A percentile compares a stretch with the other conserved stretches of the same genome.
Conservation (phyloP, 2,888 invertebrate genomes). For the Trachelus tabidus region DNA sequence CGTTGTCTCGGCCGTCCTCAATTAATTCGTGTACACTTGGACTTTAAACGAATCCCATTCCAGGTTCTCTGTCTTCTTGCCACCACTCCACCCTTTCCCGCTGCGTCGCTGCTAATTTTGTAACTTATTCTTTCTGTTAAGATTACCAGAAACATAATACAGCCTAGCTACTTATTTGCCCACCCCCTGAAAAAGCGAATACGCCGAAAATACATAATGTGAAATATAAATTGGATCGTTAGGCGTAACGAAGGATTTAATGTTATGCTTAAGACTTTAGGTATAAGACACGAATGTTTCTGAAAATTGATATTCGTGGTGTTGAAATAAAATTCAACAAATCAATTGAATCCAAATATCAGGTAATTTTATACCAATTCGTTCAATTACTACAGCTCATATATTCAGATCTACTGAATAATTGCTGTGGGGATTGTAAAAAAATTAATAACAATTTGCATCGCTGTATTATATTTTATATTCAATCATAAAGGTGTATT, state of each 20-base stretch:
- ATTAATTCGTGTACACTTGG: constrained; percentile 24
- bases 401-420: too few species aligned
- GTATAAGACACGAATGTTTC: neutral
- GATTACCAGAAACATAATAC: neutral
- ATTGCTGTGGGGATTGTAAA: too few species aligned
- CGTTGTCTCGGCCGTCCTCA: constrained; percentile 20
- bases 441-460: too few species aligned
- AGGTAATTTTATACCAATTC: neutral
- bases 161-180: neutral
- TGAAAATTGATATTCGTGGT: neutral
- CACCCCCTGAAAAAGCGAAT: neutral
- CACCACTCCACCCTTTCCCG: neutral
- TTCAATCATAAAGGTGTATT: neutral
- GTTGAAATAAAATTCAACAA: neutral
- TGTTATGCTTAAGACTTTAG: neutral
- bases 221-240: neutral
- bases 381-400: neutral
- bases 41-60: constrained; percentile 22
- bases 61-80: neutral
- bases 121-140: constrained; percentile 12
- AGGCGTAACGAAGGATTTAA: neutral
- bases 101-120: constrained; percentile 12
- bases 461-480: too few species aligned
- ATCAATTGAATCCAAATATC: neutral
- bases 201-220: neutral